A percentile compares a stretch with the other conserved stretches of the same genome.
Evolutionary conservation across 2,113 vertebrate species (phyloP).

Genomic region (Peromyscus californicus): DNA sequence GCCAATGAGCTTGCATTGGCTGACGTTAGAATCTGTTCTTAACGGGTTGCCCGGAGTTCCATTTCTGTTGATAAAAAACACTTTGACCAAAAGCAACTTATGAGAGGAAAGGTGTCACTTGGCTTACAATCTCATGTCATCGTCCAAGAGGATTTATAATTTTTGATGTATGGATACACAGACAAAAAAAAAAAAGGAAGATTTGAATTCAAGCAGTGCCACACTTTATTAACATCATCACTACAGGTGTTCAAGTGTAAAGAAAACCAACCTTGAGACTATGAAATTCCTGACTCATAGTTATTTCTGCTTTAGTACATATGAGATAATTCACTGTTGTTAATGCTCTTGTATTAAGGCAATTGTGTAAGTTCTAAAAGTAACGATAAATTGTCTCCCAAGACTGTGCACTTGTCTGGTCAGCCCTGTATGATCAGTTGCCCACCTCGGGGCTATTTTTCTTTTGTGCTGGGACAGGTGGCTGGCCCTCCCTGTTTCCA

Average conservation of each 20-base stretch:
- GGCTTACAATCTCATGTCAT: background rate
- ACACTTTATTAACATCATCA: conserved; percentile 91
- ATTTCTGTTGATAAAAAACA: background rate
- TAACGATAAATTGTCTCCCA: conserved; percentile 89
- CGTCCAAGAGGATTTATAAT: conserved; percentile 88
- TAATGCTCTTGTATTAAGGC: conserved; percentile 90
- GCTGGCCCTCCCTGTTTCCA: conserved; percentile 97
- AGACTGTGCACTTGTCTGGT: background rate
- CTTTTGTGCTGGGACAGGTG: conserved; percentile 91
- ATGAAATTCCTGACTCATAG: conserved; percentile 92
- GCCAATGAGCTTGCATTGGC: background rate
- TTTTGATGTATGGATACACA: conserved; percentile 92
- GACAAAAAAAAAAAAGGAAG: conserved; percentile 87
- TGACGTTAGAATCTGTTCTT: background rate
- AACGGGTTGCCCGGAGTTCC: background rate
- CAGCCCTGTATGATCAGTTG: background rate
- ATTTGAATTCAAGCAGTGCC: conserved; percentile 96
- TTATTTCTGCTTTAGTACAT: conserved; percentile 89
- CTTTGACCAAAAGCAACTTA: background rate
- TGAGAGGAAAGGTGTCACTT: background rate
- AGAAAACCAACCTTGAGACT: conserved; percentile 92
- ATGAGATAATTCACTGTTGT: conserved; percentile 90
- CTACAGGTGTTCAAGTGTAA: conserved; percentile 92
- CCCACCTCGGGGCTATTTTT: background rate
- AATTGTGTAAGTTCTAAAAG: conserved; percentile 90